Conservation (phyloP, 2,888 invertebrate species). For the Osmoderma eremita region DNA sequence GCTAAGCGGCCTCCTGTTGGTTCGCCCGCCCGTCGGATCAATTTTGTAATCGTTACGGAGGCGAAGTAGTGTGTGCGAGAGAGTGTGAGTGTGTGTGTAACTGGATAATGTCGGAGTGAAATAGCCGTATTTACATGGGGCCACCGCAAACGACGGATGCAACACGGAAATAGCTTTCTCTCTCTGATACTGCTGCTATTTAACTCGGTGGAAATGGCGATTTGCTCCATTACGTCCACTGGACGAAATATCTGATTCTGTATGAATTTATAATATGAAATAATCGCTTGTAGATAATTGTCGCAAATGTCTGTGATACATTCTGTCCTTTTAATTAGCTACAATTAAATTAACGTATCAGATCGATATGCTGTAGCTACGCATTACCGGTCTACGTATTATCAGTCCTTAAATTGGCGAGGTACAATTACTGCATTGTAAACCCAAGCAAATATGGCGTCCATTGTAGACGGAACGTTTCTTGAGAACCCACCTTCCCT, state of each 20-base stretch:
- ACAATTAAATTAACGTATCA: too few species aligned
- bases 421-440: too few species aligned
- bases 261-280: not conserved
- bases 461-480: too few species aligned
- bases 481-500: too few species aligned
- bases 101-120: slow-evolving; percentile 41
- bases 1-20: slow-evolving; percentile 32
- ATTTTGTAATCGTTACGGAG: slow-evolving; percentile 34
- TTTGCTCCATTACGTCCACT: not conserved
- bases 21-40: slow-evolving; percentile 33
- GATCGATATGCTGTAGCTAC: too few species aligned
- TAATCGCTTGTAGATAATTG: not conserved
- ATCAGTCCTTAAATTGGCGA: too few species aligned
- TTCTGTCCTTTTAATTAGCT: too few species aligned
- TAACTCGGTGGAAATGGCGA: slow-evolving; percentile 21
- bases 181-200: slow-evolving; percentile 20
- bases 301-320: too few species aligned
- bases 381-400: too few species aligned
- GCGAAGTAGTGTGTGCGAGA: slow-evolving; percentile 12
- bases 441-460: too few species aligned
- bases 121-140: slow-evolving; percentile 26
- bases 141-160: slow-evolving; percentile 27
- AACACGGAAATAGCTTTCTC: slow-evolving; percentile 34
- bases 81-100: slow-evolving; percentile 39
- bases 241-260: slow-evolving; percentile 5